Evolutionary conservation across 2,113 vertebrate genomes (phyloP).

Genomic region (Opisthocomus hoazin): DNA sequence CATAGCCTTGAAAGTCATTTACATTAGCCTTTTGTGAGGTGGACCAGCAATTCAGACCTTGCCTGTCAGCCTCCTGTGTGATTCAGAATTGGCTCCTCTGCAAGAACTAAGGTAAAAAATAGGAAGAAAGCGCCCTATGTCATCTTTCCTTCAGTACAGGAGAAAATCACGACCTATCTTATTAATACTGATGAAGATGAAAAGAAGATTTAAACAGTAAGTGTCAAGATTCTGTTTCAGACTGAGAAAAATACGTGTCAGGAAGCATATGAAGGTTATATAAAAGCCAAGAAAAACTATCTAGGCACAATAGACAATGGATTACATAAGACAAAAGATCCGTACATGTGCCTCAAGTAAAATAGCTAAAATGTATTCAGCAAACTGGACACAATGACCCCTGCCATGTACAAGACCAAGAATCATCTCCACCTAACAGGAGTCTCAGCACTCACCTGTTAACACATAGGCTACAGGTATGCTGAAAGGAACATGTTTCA

Average conservation of each 20-base stretch:
- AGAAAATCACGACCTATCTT: background rate
- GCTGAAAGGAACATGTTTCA: background rate
- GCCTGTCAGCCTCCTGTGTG: background rate
- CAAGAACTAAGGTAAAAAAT: background rate
- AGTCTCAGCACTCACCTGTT: background rate
- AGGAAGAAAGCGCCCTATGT: background rate
- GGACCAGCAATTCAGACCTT: background rate
- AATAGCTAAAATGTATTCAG: background rate
- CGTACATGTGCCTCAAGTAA: background rate
- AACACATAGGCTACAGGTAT: background rate
- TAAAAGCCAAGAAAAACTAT: background rate
- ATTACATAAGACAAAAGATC: background rate
- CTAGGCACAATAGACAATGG: background rate
- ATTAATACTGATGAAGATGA: background rate
- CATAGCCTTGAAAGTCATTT: background rate
- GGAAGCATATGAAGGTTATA: background rate
- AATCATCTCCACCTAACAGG: background rate
- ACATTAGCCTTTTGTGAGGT: background rate
- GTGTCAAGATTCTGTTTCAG: background rate
- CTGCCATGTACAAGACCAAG: background rate
- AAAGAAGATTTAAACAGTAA: background rate
- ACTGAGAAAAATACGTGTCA: background rate
- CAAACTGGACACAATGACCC: background rate
- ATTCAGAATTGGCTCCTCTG: background rate
- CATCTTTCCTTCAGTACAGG: background rate